Evolutionary conservation across 1,140 invertebrate species (phyloP).

Genomic region (Colletes gigas): DNA sequence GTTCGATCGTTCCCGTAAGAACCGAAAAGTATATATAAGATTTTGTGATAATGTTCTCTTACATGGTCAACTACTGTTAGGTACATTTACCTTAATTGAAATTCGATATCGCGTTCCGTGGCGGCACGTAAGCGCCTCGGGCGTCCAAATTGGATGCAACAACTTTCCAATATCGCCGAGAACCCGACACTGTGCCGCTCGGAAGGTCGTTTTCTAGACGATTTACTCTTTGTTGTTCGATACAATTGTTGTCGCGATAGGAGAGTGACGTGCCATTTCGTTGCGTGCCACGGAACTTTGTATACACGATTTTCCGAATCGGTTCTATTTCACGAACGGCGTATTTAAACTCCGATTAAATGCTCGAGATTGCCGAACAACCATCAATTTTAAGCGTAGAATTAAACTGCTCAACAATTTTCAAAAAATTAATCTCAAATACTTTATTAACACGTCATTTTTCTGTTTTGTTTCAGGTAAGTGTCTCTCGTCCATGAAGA

Average conservation of each 20-base stretch:
- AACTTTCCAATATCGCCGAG: conserved; percentile 40
- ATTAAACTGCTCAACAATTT: too few relatives aligned
- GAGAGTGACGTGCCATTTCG: neutral
- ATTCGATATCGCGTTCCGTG: conserved; percentile 30
- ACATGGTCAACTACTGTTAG: too few relatives aligned
- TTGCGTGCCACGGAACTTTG: neutral
- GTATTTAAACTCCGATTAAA: too few relatives aligned
- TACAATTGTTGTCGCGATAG: neutral
- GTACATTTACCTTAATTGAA: conserved; percentile 31
- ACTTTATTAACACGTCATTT: too few relatives aligned
- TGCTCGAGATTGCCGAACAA: too few relatives aligned
- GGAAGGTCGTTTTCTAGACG: conserved; percentile 6
- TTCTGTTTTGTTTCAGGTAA: too few relatives aligned
- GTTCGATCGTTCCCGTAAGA: too few relatives aligned
- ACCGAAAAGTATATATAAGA: too few relatives aligned
- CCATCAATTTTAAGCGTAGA: too few relatives aligned
- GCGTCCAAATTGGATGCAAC: conserved; percentile 44
- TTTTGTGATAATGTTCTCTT: too few relatives aligned
- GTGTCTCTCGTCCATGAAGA: too few relatives aligned
- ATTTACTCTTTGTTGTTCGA: conserved; percentile 10
- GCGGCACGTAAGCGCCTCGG: conserved; percentile 11
- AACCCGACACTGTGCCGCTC: neutral
- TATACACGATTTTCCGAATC: neutral
- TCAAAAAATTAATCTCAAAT: too few relatives aligned
- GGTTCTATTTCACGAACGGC: neutral